Conservation (phyloP, 2,113 vertebrate genomes). For the Pollimyrus isidori region DNA sequence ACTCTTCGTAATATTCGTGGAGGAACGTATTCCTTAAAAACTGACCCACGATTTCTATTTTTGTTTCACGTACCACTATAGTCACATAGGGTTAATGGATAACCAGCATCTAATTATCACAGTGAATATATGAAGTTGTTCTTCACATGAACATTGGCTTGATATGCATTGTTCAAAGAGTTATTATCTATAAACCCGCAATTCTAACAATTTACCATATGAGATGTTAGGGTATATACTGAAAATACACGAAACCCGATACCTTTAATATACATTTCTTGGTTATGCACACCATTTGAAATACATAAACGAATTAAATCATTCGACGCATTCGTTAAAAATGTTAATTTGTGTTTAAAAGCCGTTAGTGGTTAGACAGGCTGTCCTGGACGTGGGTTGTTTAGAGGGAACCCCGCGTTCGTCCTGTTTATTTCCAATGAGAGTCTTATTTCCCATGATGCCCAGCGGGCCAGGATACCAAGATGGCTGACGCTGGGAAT, state of each 20-base stretch:
- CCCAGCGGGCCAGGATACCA: constrained; percentile 74
- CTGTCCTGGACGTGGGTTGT: not conserved
- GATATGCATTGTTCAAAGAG: not conserved
- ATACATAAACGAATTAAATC: not conserved
- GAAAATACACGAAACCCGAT: not conserved
- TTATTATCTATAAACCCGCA: not conserved
- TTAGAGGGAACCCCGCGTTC: not conserved
- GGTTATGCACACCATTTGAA: not conserved
- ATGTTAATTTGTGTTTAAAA: not conserved
- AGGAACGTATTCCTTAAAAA: not conserved
- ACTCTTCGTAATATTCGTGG: not conserved
- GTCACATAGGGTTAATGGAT: not conserved
- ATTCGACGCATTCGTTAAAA: not conserved
- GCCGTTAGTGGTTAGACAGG: too few species aligned
- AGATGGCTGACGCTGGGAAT: constrained; percentile 92
- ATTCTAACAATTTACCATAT: not conserved
- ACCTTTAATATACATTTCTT: not conserved
- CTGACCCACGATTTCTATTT: not conserved
- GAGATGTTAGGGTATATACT: not conserved
- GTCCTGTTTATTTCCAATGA: constrained; percentile 9
- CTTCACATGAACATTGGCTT: not conserved
- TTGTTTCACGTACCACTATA: not conserved
- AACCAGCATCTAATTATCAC: not conserved
- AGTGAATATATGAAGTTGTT: not conserved
- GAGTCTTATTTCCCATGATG: constrained; percentile 70